These are phyloP conservation scores for Oligia fasciuncula DNA, from an alignment of 2,888 invertebrate species.

Conservation along the genomic window DNA sequence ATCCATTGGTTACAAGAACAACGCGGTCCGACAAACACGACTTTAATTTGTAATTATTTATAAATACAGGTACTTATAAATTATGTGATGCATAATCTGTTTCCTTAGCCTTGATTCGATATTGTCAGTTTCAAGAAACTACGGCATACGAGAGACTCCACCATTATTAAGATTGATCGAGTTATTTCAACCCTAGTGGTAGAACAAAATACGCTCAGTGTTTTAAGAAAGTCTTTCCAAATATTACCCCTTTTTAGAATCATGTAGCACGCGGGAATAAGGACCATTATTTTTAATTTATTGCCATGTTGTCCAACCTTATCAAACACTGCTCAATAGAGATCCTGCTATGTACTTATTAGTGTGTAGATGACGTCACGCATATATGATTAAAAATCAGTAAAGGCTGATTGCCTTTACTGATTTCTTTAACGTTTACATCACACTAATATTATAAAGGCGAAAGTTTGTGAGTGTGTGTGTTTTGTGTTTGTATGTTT, in stretches of 20 bases:
- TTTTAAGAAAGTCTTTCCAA: background rate
- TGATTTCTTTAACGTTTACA: no score
- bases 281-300: conserved; percentile 34
- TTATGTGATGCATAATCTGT: background rate
- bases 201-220: background rate
- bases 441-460: no score
- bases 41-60: background rate
- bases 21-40: background rate
- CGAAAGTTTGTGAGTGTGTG: no score
- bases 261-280: conserved; percentile 16
- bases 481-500: no score
- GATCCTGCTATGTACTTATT: conserved; percentile 2
- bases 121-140: background rate
- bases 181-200: background rate
- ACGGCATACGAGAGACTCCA: background rate
- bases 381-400: background rate
- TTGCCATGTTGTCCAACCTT: background rate
- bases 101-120: background rate
- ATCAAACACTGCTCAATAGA: conserved; percentile 4
- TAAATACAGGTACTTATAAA: background rate
- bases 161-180: background rate
- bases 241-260: conserved; percentile 21
- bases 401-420: no score
- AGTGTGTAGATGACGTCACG: conserved; percentile 2
- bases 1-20: background rate